phyloP scores from a whole-genome alignment of 2,888 invertebrate species.

The Caenorhabditis zanzibari region DNA sequence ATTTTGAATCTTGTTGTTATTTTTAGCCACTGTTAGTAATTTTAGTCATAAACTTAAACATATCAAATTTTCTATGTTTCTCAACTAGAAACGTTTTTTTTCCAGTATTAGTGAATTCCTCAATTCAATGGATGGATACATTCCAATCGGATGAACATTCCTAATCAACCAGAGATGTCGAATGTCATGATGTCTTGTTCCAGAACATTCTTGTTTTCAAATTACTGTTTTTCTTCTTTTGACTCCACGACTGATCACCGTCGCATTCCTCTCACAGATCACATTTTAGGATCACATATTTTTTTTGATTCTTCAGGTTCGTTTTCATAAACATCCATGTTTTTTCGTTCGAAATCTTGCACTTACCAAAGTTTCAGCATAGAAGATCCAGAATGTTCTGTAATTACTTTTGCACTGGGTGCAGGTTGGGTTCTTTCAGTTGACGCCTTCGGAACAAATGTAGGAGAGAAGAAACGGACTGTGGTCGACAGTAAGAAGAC shows the following conservation, averaged over 20 bases:
- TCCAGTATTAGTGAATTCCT: no score
- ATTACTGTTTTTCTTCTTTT: neutral
- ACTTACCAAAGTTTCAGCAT: neutral
- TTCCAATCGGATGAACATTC: neutral
- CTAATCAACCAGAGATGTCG: no score
- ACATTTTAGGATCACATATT: slow-evolving; percentile 5
- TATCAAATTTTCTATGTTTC: no score
- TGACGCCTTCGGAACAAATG: neutral
- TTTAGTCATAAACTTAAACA: neutral
- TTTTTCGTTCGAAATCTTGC: slow-evolving; percentile 2
- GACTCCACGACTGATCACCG: neutral
- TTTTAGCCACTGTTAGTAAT: neutral
- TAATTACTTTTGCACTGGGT: slow-evolving; percentile 9
- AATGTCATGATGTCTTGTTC: neutral
- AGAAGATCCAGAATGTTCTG: slow-evolving; percentile 11
- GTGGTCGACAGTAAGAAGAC: slow-evolving; percentile 4
- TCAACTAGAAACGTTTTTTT: no score
- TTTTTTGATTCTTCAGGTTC: neutral
- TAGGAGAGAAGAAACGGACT: slow-evolving; percentile 1
- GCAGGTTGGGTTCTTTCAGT: neutral
- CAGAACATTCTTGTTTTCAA: neutral
- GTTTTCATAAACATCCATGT: slow-evolving; percentile 9
- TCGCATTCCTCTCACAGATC: neutral
- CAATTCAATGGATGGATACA: no score
- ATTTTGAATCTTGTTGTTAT: neutral